Percentiles rank a stretch among this genome's conserved stretches.
Conservation (phyloP, 2,888 invertebrate species). For the Apeira syringaria region DNA sequence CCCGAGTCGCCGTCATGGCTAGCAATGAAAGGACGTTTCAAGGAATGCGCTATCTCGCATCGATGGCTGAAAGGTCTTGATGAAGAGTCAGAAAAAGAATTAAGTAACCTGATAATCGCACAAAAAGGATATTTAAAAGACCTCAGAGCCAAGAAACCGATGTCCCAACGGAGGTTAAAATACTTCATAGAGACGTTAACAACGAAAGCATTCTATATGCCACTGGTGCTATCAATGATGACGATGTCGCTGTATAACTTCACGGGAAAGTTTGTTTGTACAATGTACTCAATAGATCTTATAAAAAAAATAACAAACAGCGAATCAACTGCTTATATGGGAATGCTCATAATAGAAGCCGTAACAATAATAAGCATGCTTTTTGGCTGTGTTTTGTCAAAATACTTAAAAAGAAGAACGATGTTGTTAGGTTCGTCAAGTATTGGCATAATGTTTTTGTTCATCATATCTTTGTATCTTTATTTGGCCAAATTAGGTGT, state of each 20-base stretch:
- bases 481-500: conserved; percentile 39
- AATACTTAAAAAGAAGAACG: conserved; percentile 39
- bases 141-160: conserved; percentile 6
- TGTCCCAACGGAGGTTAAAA: neutral
- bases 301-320: conserved; percentile 33
- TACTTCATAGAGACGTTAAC: conserved; percentile 19
- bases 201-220: conserved; percentile 32
- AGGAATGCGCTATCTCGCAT: conserved; percentile 34
- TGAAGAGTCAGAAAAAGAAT: conserved; percentile 32
- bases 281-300: conserved; percentile 26
- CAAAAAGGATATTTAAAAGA: conserved; percentile 31
- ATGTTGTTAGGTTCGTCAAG: conserved; percentile 36
- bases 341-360: conserved; percentile 49
- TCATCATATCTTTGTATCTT: conserved; percentile 42
- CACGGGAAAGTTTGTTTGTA: conserved; percentile 18
- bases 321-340: conserved; percentile 36
- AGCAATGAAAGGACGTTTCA: conserved; percentile 38
- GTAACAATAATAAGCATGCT: conserved; percentile 43
- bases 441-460: conserved; percentile 40
- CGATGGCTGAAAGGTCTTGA: conserved; percentile 39
- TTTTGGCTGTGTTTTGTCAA: conserved; percentile 37
- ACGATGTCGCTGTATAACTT: conserved; percentile 26
- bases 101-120: conserved; percentile 33
- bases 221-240: conserved; percentile 25
- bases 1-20: conserved; percentile 40